Conservation (phyloP, 2,888 invertebrate species). For the Perizoma flavofasciatum region DNA sequence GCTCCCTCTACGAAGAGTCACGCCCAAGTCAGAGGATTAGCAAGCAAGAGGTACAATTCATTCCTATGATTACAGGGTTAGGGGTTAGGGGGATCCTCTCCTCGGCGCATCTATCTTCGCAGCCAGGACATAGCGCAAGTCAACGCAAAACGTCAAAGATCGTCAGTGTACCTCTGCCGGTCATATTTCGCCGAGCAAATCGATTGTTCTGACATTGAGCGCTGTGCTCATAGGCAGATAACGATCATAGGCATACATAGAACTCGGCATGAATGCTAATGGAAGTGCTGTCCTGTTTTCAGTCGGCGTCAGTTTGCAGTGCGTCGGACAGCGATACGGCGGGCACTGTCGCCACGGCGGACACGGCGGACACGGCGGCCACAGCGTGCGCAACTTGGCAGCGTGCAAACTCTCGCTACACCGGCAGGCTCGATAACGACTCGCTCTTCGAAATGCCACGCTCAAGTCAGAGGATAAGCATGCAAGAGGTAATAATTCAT, state of each 20-base stretch:
- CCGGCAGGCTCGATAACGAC: conserved; percentile 78
- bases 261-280: too few relatives aligned
- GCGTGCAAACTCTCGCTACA: conserved; percentile 46
- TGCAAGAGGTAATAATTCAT: conserved; percentile 18
- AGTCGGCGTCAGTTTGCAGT: conserved; percentile 69
- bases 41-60: conserved; percentile 47
- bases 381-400: conserved; percentile 54
- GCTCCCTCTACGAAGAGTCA: conserved; percentile 88
- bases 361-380: conserved; percentile 26
- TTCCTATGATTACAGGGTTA: too few relatives aligned
- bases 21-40: conserved; percentile 79
- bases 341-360: conserved; percentile 51
- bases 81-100: too few relatives aligned
- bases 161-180: too few relatives aligned
- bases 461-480: conserved; percentile 73
- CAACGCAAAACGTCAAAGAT: too few relatives aligned
- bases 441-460: conserved; percentile 88
- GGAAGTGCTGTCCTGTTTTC: conserved; percentile 14
- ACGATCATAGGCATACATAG: too few relatives aligned
- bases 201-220: too few relatives aligned
- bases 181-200: too few relatives aligned
- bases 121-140: conserved; percentile 4
- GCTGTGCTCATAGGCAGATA: too few relatives aligned
- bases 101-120: too few relatives aligned
- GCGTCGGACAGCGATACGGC: conserved; percentile 56